Evolutionary conservation across 2,113 vertebrate genomes (phyloP).

Genomic region (Bungarus multicinctus): DNA sequence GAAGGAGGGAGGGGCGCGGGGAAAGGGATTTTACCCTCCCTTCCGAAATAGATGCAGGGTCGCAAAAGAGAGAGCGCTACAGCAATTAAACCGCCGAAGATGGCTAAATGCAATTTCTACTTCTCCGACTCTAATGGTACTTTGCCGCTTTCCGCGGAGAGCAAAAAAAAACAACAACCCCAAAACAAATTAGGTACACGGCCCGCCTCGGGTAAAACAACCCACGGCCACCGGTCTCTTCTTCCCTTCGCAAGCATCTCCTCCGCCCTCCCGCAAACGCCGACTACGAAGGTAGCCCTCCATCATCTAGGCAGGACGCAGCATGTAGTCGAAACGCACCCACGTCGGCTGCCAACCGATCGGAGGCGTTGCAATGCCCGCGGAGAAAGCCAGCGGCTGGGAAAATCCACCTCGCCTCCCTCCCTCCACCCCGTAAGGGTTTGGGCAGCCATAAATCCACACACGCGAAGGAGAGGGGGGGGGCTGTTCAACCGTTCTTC

Average conservation of each 20-base stretch:
- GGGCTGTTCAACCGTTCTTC: neutral
- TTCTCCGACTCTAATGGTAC: neutral
- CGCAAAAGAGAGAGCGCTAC: too few species aligned
- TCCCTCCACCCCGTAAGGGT: too few species aligned
- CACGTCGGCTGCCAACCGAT: neutral
- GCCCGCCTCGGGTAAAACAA: neutral
- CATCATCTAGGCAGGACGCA: neutral
- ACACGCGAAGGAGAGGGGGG: neutral
- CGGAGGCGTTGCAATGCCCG: neutral
- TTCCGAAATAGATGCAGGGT: neutral
- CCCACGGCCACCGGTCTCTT: too few species aligned
- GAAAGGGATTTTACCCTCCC: neutral
- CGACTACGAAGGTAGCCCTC: neutral
- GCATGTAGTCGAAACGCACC: neutral
- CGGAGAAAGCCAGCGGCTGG: neutral
- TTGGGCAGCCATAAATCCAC: constrained; percentile 10
- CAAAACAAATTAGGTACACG: too few species aligned
- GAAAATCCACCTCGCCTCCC: neutral
- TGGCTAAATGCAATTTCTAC: neutral
- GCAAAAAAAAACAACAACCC: too few species aligned
- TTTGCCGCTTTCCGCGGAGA: neutral
- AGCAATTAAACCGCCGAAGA: neutral
- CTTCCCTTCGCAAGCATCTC: neutral
- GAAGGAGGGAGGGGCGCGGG: neutral
- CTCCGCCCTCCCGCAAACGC: neutral